A percentile compares a stretch with the other conserved stretches of the same genome.
Conservation (phyloP, 2,797 vertebrate genomes). For the Brachymystax lenok region DNA sequence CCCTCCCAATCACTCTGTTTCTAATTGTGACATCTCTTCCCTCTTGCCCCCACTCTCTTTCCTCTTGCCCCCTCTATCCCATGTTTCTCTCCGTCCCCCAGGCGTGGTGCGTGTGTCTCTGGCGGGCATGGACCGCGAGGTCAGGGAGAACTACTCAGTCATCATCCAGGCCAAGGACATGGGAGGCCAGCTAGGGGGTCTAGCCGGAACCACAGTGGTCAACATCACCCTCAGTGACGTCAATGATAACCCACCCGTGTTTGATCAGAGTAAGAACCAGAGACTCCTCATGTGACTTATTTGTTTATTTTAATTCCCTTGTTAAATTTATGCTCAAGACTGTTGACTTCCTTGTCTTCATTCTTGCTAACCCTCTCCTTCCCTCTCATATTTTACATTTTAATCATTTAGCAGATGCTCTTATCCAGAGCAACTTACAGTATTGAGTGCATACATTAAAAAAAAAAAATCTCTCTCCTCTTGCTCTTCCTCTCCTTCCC, state of each 20-base stretch:
- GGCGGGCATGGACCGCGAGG: slow-evolving; percentile 95
- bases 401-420: too few relatives aligned
- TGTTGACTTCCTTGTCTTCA: too few relatives aligned
- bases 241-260: slow-evolving; percentile 95
- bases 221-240: slow-evolving; percentile 90
- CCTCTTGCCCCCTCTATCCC: background rate
- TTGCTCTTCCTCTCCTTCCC: too few relatives aligned
- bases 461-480: too few relatives aligned
- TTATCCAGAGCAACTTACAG: too few relatives aligned
- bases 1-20: slow-evolving; percentile 31
- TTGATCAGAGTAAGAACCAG: slow-evolving; percentile 87
- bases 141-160: slow-evolving; percentile 89
- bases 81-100: slow-evolving; percentile 50
- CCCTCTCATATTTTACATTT: too few relatives aligned
- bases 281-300: too few relatives aligned
- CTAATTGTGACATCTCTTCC: background rate
- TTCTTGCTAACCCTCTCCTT: too few relatives aligned
- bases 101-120: slow-evolving; percentile 92
- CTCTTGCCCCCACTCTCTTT: background rate
- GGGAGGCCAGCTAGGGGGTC: slow-evolving; percentile 94
- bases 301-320: too few relatives aligned
- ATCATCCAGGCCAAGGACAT: slow-evolving; percentile 98
- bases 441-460: too few relatives aligned
- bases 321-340: too few relatives aligned
- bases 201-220: slow-evolving; percentile 90